Evolutionary conservation across 1,140 invertebrate species (phyloP).

Genomic region (Lasioglossum baleicum): DNA sequence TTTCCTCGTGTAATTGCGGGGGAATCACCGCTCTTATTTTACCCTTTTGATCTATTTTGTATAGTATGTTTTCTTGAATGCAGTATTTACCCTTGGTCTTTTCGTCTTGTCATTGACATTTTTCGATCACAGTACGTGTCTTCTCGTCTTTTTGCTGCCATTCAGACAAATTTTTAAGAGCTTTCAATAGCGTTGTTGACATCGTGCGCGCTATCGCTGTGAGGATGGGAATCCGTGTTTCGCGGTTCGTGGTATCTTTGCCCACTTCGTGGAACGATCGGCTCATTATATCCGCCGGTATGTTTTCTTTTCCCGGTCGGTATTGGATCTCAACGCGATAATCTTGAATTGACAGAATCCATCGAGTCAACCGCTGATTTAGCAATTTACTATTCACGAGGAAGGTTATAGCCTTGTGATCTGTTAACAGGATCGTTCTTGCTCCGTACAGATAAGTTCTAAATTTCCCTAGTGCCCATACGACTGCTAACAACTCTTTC

Average conservation of each 20-base stretch:
- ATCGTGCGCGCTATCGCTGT: not conserved
- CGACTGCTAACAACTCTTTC: no score
- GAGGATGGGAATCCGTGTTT: not conserved
- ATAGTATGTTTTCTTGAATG: not conserved
- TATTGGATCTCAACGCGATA: no score
- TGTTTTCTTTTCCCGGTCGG: not conserved
- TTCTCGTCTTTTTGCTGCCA: not conserved
- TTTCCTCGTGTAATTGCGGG: accelerated
- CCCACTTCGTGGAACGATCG: not conserved
- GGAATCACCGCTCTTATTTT: not conserved
- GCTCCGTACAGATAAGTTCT: not conserved
- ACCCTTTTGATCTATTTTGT: not conserved
- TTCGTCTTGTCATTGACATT: not conserved
- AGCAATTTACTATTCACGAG: no score
- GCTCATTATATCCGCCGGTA: not conserved
- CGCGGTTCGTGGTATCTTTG: not conserved
- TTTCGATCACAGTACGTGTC: not conserved
- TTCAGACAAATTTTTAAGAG: not conserved
- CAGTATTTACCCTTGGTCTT: not conserved
- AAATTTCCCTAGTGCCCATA: no score
- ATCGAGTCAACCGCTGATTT: no score
- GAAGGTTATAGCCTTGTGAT: no score
- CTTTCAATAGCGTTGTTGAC: not conserved
- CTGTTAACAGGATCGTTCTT: not conserved
- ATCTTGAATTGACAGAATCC: no score